Percentiles rank a stretch among this genome's conserved stretches.
These are phyloP conservation scores for Orthosia cruda DNA, from an alignment of 2,888 invertebrate genomes.

Conservation along the genomic window DNA sequence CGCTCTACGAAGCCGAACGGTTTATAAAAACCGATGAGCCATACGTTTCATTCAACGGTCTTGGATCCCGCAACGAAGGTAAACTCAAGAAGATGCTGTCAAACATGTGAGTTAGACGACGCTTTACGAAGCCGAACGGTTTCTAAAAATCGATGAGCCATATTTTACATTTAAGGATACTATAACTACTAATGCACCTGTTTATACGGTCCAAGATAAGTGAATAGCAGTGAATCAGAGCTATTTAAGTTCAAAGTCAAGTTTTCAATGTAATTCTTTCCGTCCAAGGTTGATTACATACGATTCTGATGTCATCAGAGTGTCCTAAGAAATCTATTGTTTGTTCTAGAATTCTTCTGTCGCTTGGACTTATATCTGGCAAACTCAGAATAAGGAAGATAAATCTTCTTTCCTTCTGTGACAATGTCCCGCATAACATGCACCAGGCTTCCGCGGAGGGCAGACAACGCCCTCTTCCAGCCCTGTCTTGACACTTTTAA, in stretches of 20 bases:
- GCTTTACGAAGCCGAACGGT: background rate
- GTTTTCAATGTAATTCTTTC: background rate
- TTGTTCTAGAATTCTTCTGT: too few species aligned
- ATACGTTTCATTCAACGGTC: background rate
- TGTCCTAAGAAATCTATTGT: background rate
- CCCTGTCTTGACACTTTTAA: too few species aligned
- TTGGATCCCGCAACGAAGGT: too few species aligned
- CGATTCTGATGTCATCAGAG: conserved; percentile 16
- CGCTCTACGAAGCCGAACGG: background rate
- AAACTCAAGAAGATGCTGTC: background rate
- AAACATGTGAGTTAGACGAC: background rate
- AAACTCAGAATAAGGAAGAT: too few species aligned
- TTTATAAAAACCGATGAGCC: background rate
- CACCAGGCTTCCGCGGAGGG: too few species aligned
- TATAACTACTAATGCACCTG: background rate
- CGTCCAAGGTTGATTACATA: conserved; percentile 1
- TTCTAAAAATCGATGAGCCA: background rate
- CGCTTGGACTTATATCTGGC: too few species aligned
- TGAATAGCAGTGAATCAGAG: conserved; percentile 20
- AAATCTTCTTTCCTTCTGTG: too few species aligned
- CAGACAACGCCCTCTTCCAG: too few species aligned
- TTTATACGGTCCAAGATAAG: background rate
- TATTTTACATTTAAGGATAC: background rate
- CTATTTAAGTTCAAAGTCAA: conserved; percentile 7
- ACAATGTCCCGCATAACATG: too few species aligned